These are phyloP conservation scores for Hesperia comma DNA, from an alignment of 2,888 invertebrate species.

Conservation along the genomic window DNA sequence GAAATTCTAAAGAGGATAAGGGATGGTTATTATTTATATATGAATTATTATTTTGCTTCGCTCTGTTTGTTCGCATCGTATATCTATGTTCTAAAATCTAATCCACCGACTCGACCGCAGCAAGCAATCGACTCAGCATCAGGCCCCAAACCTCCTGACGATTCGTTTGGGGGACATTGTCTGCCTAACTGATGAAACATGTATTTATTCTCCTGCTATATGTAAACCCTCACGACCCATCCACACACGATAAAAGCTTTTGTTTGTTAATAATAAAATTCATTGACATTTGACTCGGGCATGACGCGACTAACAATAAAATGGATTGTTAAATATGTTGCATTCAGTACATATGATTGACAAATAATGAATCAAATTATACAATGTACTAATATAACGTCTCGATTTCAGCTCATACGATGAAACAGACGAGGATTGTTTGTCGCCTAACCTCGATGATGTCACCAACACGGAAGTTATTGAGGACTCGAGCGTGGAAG, in stretches of 20 bases:
- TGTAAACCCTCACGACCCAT: constrained; percentile 49
- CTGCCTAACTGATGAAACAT: constrained; percentile 82
- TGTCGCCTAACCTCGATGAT: constrained; percentile 87
- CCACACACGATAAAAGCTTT: constrained; percentile 61
- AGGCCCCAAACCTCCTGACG: constrained; percentile 48
- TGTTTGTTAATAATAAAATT: constrained; percentile 70
- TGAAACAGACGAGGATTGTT: constrained; percentile 87
- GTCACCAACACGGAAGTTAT: constrained; percentile 79
- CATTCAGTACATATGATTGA: constrained; percentile 76
- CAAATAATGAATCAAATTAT: background rate
- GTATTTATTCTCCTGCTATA: constrained; percentile 62
- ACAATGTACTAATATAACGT: constrained; percentile 21
- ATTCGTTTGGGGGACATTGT: constrained; percentile 71
- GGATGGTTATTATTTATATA: too few species aligned
- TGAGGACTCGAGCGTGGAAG: constrained; percentile 78
- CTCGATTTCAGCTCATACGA: constrained; percentile 86
- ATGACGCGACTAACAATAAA: constrained; percentile 76
- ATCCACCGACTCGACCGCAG: constrained; percentile 38
- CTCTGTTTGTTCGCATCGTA: background rate
- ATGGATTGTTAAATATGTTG: constrained; percentile 63
- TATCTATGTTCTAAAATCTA: constrained; percentile 1
- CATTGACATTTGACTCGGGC: constrained; percentile 62
- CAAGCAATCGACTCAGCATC: constrained; percentile 39
- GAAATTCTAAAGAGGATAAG: background rate
- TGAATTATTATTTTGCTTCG: too few species aligned